These are phyloP conservation scores for Sebastes schlegelii DNA, from an alignment of 2,113 vertebrate genomes.

Conservation along the genomic window DNA sequence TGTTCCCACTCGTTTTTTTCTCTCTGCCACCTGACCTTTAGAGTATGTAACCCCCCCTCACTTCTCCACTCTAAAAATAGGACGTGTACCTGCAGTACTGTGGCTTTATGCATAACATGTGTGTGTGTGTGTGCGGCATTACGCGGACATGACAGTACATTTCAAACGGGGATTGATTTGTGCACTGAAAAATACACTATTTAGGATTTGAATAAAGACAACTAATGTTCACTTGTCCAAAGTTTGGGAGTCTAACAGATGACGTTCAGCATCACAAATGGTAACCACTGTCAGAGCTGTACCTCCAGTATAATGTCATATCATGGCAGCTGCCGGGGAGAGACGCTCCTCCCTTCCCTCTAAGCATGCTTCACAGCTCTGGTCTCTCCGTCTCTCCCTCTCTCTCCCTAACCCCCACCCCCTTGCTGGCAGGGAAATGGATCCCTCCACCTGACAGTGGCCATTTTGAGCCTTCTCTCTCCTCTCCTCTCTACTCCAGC, in stretches of 20 bases:
- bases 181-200: background rate
- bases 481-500: constrained; percentile 75
- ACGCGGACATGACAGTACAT: constrained; percentile 1
- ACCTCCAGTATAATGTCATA: constrained; percentile 75
- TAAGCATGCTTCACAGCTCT: constrained; percentile 81
- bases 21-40: constrained; percentile 84
- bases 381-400: constrained; percentile 77
- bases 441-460: constrained; percentile 85
- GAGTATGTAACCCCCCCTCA: constrained; percentile 69
- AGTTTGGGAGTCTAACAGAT: constrained; percentile 45
- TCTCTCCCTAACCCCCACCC: constrained; percentile 76
- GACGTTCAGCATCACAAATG: constrained; percentile 46
- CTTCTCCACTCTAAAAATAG: constrained; percentile 75
- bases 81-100: constrained; percentile 68
- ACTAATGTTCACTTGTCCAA: constrained; percentile 28
- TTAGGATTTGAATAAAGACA: constrained; percentile 16
- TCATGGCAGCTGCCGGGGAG: constrained; percentile 74
- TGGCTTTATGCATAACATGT: constrained; percentile 55
- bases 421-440: constrained; percentile 81
- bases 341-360: constrained; percentile 74
- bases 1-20: constrained; percentile 88
- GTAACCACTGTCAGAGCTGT: constrained; percentile 52
- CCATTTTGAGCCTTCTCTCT: constrained; percentile 83
- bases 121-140: constrained; percentile 13
- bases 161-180: constrained; percentile 10